Evolutionary conservation across 2,113 vertebrate species (phyloP), one percentile per base, ranked within the genome.

Genomic region (Pholis gunnellus): DNA sequence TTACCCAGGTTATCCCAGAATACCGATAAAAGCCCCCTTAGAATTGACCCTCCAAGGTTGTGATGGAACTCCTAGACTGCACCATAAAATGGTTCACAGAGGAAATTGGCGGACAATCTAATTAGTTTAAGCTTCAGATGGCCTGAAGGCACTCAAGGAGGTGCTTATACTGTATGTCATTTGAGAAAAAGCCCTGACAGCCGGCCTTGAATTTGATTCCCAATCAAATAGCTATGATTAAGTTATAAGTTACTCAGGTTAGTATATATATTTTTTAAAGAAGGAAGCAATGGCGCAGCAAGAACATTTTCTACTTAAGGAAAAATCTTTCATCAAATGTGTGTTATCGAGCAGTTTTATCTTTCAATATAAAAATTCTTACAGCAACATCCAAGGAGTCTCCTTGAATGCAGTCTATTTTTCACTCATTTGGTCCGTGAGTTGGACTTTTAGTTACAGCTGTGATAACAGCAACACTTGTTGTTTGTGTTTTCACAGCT

Each of bases 401-500:
- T 27, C 34, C 8, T 1, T 10, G n/a, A 57, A 56, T 31, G 46
- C 64, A 40, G 42, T 54, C 9, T 54, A 2, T 63, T 29, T 48
- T 81, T 68, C 36, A 7, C 36, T 73, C 4, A 74, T 79, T 72
- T 61, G n/a, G 22, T 48, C 27, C 79, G 38, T 61, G 27, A 27
- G 27, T 67, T 40, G 36, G 36, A 72, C 56, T 60, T 52, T 66
- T 36, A 57, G 59, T 40, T 72, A 48, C 87, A 89, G 87, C 89
- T 89, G 79, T 88, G 73, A 64, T 46, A 85, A 87, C 72, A 82
- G 29, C 57, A 75, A 75, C 78, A 61, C 57, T 66, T 63, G 31
- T 57, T 70, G 64, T 81, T 87, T 57, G 64, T 89, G 85, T 87
- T 88, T 85, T 79, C 64, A 81, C 85, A 88, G 85, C 86, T 89